A percentile compares a stretch with the other conserved stretches of the same genome.
Conservation (phyloP, 2,888 invertebrate species). For the Malthinus seriepunctatus region DNA sequence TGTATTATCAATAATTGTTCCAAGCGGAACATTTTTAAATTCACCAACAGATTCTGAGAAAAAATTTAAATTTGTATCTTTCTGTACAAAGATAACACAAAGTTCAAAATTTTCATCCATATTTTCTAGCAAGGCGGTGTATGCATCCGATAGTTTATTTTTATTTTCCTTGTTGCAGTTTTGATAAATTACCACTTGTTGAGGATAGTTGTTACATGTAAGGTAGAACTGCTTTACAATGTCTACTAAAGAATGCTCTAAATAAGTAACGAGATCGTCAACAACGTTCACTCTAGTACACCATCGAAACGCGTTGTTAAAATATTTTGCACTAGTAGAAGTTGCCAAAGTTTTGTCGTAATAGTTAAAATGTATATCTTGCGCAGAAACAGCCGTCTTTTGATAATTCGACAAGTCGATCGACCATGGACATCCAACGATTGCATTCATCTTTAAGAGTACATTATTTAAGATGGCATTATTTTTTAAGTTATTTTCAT, state of each 20-base stretch:
- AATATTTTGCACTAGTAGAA: neutral
- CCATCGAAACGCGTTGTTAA: neutral
- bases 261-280: neutral
- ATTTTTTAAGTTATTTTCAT: neutral
- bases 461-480: neutral
- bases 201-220: neutral
- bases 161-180: neutral
- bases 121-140: neutral
- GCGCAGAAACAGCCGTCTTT: neutral
- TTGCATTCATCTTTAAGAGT: neutral
- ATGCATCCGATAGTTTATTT: neutral
- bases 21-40: neutral
- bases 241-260: neutral
- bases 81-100: neutral
- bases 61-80: neutral
- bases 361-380: neutral
- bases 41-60: neutral
- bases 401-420: neutral
- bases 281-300: neutral
- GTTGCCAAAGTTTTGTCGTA: neutral
- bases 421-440: neutral
- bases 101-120: neutral
- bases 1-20: neutral
- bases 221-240: neutral
- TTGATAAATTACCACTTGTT: constrained; percentile 1